Evolutionary conservation across 2,113 vertebrate genomes (phyloP), one percentile per base, ranked within the genome.

Genomic region (Pseudopodoces humilis): DNA sequence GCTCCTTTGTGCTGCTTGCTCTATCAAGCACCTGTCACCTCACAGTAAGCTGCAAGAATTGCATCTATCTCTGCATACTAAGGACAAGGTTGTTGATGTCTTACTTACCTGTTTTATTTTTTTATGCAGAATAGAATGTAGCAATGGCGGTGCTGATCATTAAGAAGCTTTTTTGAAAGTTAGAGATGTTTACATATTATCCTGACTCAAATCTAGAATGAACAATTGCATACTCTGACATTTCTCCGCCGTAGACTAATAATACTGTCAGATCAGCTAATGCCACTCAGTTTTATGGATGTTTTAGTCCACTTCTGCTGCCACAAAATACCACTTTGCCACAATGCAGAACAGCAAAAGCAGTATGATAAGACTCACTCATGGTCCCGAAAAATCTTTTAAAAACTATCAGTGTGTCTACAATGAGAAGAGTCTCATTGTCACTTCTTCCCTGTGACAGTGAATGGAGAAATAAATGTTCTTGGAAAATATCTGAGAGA

Each of bases 1-100:
- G 76, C 59, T 86, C 70, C 53, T 94, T 55, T 63, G 18, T 67
- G 12, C 47, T 88, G 37, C 69, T 68, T 70, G 17, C 23, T 76
- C 84, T 27, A 88, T 75, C 35, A 90, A 93, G 80, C 81, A 83
- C 37, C 71, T 85, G 76, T 95, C 91, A 78, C 90, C 58, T 69
- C 33, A 30, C 39, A n/a, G 43, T 37, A 76, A 68, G 44, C 60
- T 53, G 16, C 47, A 41, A 89, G 71, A 72, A 90, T 55, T 53
- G 49, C 16, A 35, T 64, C 69, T 27, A 67, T 17, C 13, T 41
- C 55, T 94, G 60, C 59, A 55, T 30, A 69, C 63, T 47, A 77
- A 95, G 44, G 65, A 67, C 46, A 89, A 50, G 37, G 50, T 31
- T 84, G 30, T 31, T 82, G 72, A 69, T 69, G 43, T 49, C 74